Base-by-base conservation (phyloP, 2,888 invertebrate species). In the Trilocha varians region DNA sequence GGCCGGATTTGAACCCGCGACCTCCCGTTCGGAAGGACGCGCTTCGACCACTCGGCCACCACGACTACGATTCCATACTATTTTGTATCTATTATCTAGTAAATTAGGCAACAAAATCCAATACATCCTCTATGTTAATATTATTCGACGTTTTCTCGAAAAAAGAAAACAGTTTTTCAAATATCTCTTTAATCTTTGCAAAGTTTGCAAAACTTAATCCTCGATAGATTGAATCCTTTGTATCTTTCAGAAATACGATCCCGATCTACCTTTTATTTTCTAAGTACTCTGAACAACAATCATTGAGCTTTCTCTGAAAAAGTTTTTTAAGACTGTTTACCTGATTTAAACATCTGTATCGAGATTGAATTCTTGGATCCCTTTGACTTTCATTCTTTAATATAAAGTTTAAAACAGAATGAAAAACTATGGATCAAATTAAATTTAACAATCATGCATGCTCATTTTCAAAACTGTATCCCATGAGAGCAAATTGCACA, bases 221-320 rank as follows among this genome's bases (percentile, higher is more conserved):
- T 43, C 52, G 48, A 57, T 58, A 59, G 61, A 69, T 65, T 63
- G 65, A 62, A 60, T 60, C 58, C 49, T 59, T 50, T 51, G 46
- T 49, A 53, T 25, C 48, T 56, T 50, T 50, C 44, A 38, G 40
- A 48, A 52, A 36, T 43, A 49, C 45, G 57, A 59, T 47, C 35
- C 43, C 43, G 36, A 41, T 25, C 47, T 44, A 39, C 37, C 38
- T 39, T 39, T 44, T 48, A 46, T 41, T 25, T 25, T 25, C 25
- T 25, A 25, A 25, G 25, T 25, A 25, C 25, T 25, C 5, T 11
- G 6, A 1, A 25, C 8, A 25, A 25, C 11, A 25, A 6, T 25
- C 5, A 25, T 25, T 25, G 25, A 13, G 8, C 42, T 42, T 11
- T 25, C 25, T 9, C 11, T 25, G 6, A 6, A 46, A 37, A 34